Percentiles rank a stretch among this genome's conserved stretches.
Evolutionary conservation across 2,113 vertebrate genomes (phyloP).

Genomic region (Chascanopsetta lugubris): DNA sequence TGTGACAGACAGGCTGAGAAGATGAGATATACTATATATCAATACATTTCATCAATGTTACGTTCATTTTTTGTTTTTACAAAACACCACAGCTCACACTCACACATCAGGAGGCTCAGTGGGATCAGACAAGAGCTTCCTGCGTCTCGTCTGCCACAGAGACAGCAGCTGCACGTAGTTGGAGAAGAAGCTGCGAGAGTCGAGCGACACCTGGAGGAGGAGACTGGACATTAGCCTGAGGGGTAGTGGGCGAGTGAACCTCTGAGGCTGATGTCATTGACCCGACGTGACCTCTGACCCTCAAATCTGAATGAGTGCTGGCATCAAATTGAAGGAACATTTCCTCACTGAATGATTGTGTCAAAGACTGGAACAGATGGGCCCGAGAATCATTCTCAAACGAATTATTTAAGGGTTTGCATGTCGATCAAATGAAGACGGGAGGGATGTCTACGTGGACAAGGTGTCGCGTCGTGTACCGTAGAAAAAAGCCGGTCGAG

Average conservation of each 20-base stretch:
- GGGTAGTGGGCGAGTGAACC: too few relatives aligned
- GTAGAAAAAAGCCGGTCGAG: constrained; percentile 69
- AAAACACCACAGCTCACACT: constrained; percentile 30
- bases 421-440: too few relatives aligned
- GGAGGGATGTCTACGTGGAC: too few relatives aligned
- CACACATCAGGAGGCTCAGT: constrained; percentile 59
- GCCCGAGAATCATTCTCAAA: background rate
- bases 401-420: background rate
- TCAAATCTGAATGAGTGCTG: too few relatives aligned
- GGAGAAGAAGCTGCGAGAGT: constrained; percentile 74
- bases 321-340: too few relatives aligned
- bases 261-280: too few relatives aligned
- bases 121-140: constrained; percentile 56
- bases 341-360: too few relatives aligned
- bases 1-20: constrained; percentile 70
- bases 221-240: too few relatives aligned
- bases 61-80: too few relatives aligned
- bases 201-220: constrained; percentile 67
- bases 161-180: constrained; percentile 79
- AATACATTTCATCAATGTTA: too few relatives aligned
- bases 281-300: too few relatives aligned
- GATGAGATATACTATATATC: background rate
- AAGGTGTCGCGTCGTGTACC: constrained; percentile 49
- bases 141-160: constrained; percentile 68
- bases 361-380: too few relatives aligned